Evolutionary conservation across 2,888 invertebrate species (phyloP), one percentile per base, ranked within the genome.

Genomic region (Pheosia gnoma): DNA sequence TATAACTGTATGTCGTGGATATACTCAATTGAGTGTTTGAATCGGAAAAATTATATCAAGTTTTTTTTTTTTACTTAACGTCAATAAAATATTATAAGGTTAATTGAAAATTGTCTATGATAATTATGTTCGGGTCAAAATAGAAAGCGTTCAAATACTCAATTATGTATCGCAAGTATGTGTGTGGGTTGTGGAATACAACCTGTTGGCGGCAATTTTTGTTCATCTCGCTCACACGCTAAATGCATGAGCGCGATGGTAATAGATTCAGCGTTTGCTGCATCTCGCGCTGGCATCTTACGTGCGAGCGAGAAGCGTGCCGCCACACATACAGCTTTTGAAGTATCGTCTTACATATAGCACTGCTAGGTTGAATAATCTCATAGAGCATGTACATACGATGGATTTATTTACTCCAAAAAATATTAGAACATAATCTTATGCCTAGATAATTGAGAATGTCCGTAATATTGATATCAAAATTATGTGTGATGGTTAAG

Each of bases 381-480:
- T 88, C 84, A 74, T 62, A 67, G 87, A 88, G 90, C 89, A 84
- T 87, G 80, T 85, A 85, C 82, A 83, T 82, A 83, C 69, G 66
- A 83, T 86, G 86, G 85, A 85, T 85, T 85, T 83, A 83, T 83
- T 85, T 86, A 90, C 89, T 91, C 91, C 91, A 90, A 91, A 91
- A 55, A 39, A 85, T 80, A 75, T 70, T 75, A 75, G 75, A 63
- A 74, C 72, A 66, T 75, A 72, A 25, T 72, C 60, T 64, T 73
- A 74, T 74, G 74, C 75, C 74, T 75, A 87, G 84, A 82, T 79
- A 86, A 83, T 84, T 85, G 84, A 81, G 85, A 86, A 88, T 85
- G 85, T 83, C 83, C 87, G 85, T 88, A 87, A 82, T 87, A 84
- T 84, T 81, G 79, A 81, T 83, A 84, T 87, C 81, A 81, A 83